Evolutionary conservation across 2,888 invertebrate species (phyloP), one percentile per base, ranked within the genome.

Genomic region (Odontothrips loti): DNA sequence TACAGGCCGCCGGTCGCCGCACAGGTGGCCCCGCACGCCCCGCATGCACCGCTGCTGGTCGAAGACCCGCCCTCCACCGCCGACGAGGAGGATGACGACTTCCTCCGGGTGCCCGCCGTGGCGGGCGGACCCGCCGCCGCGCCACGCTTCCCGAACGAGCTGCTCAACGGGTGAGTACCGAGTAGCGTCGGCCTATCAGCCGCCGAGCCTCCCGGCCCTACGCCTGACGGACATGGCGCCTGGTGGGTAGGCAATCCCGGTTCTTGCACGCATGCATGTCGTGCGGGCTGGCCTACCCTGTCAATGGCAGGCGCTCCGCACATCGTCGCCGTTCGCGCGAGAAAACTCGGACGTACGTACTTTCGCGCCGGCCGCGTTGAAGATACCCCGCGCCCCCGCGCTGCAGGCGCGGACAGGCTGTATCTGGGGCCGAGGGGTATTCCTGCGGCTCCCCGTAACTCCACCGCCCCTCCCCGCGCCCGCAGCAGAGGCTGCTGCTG

Each of bases 11-110:
- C 68, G 68, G 27, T 75, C 27, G 68, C 68, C 68, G 68, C 68
- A 4, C 68, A 23, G 27, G 68, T 75, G 68, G 27, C 68, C 10
- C 68, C 68, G 9, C 68, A 68, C 68, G 23, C n/a, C n/a, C n/a
- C n/a, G n/a, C n/a, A n/a, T n/a, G n/a, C 68, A 27, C 68, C 68
- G 68, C 68, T 75, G 68, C 68, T 75, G 68, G 68, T 75, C 27
- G 68, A 75, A 27, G 68, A 75, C 68, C 68, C 68, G 68, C 68
- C 68, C 10, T 75, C 68, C 68, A 75, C 68, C 23, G 68, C 68
- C 68, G 68, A 75, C 3, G 68, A 75, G 68, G 68, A 75, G 68
- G 68, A 75, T 75, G 68, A 75, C 23, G 68, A 75, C 68, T 8
- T 75, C 27, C 27, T 75, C 68, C 68, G 68, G 27, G 68, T 75